A percentile compares a stretch with the other conserved stretches of the same genome.
These are phyloP conservation scores for Oxygymnocypris stewartii DNA, from an alignment of 2,113 vertebrate species.

Conservation along the genomic window DNA sequence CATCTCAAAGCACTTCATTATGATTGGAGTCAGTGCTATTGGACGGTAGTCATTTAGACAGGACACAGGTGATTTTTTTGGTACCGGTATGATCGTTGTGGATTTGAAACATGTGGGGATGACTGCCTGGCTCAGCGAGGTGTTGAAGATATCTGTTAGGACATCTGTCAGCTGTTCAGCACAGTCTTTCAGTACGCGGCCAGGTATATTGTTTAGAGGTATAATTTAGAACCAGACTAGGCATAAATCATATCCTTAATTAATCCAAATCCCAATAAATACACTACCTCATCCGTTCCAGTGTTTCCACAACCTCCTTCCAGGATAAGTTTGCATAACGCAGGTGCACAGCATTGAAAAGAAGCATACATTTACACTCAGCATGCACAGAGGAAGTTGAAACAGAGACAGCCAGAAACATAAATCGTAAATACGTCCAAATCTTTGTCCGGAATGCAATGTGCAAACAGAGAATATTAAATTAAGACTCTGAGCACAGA, in stretches of 20 bases:
- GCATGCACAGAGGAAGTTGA: not conserved
- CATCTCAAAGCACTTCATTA: no score
- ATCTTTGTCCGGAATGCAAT: not conserved
- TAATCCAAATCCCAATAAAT: not conserved
- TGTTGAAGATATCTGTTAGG: no score
- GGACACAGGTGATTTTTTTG: no score
- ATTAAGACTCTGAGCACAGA: not conserved
- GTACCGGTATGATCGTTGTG: no score
- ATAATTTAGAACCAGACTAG: not conserved
- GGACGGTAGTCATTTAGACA: no score
- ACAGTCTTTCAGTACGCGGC: no score
- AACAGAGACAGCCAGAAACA: constrained; percentile 7
- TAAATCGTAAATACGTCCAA: not conserved
- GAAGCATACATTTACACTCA: not conserved
- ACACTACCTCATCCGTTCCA: not conserved
- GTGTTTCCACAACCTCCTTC: not conserved
- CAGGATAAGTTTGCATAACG: not conserved
- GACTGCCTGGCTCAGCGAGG: no score
- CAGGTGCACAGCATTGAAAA: not conserved
- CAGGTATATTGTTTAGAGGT: no score
- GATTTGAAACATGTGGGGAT: no score
- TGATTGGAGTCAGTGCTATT: no score
- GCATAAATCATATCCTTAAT: not conserved
- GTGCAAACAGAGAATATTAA: constrained; percentile 2
- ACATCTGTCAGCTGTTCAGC: no score